Evolutionary conservation across 2,797 vertebrate genomes (phyloP).

Genomic region (Pseudocheirus occidentalis): DNA sequence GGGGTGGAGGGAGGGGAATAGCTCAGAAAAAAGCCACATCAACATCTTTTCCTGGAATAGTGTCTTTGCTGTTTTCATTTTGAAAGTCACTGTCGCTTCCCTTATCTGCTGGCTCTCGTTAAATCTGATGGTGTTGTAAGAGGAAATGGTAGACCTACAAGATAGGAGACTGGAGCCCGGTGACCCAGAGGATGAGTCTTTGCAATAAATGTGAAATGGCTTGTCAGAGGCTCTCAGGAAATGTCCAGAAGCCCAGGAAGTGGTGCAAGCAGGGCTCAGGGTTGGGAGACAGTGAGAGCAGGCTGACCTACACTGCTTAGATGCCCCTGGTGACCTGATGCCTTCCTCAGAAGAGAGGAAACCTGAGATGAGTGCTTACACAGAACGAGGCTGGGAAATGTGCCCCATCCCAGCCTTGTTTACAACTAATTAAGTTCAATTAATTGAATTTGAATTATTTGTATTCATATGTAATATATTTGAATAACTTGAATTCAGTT

Average conservation of each 20-base stretch:
- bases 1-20: neutral
- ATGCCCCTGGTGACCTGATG: neutral
- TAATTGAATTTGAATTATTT: neutral
- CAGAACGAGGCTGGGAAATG: neutral
- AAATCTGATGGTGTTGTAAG: neutral
- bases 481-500: neutral
- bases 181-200: rapidly evolving
- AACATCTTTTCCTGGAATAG: neutral
- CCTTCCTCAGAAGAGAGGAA: neutral
- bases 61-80: neutral
- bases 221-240: neutral
- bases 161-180: rapidly evolving
- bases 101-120: neutral
- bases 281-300: neutral
- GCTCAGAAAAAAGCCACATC: neutral
- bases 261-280: rapidly evolving
- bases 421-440: neutral
- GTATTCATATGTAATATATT: neutral
- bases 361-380: neutral
- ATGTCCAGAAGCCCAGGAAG: neutral
- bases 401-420: neutral
- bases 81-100: neutral
- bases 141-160: neutral
- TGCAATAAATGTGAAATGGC: neutral
- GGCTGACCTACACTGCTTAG: neutral